phyloP scores from a whole-genome alignment of 2,797 vertebrate genomes.

The Sebastiscus albofasciatus region DNA sequence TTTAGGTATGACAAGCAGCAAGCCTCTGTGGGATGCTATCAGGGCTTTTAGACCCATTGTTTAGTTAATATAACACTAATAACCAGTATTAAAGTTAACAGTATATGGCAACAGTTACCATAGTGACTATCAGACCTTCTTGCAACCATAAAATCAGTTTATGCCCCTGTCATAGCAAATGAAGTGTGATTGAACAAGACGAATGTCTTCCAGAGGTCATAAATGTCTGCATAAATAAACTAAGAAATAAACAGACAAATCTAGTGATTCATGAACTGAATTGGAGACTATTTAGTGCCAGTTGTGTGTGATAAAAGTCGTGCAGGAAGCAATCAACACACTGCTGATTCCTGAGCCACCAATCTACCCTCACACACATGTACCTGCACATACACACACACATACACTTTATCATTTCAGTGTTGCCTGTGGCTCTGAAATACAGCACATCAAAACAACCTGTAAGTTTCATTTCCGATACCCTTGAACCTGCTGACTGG shows the following conservation, averaged over 20 bases:
- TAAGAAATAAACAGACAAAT: background rate
- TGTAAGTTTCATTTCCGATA: conserved; percentile 75
- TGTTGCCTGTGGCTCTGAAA: conserved; percentile 79
- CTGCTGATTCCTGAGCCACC: conserved; percentile 63
- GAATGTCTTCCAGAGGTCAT: background rate
- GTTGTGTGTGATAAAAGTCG: conserved; percentile 49
- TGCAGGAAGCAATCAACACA: conserved; percentile 61
- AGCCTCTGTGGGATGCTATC: background rate
- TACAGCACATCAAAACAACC: conserved; percentile 84
- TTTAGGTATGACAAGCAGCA: background rate
- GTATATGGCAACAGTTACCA: background rate
- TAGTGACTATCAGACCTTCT: background rate
- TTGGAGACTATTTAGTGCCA: conserved; percentile 21
- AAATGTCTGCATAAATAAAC: background rate
- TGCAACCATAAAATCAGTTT: background rate
- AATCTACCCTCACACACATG: conserved; percentile 25
- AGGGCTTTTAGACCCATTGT: background rate
- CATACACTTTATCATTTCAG: conserved; percentile 69
- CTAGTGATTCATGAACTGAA: background rate
- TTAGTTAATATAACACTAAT: background rate
- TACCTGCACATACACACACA: conserved; percentile 16
- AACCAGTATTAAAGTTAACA: background rate
- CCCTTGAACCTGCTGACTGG: conserved; percentile 80
- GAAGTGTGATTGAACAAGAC: background rate
- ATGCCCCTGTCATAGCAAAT: background rate